Evolutionary conservation across 2,113 vertebrate genomes (phyloP), one percentile per base, ranked within the genome.

Genomic region (Hystrix cristata): DNA sequence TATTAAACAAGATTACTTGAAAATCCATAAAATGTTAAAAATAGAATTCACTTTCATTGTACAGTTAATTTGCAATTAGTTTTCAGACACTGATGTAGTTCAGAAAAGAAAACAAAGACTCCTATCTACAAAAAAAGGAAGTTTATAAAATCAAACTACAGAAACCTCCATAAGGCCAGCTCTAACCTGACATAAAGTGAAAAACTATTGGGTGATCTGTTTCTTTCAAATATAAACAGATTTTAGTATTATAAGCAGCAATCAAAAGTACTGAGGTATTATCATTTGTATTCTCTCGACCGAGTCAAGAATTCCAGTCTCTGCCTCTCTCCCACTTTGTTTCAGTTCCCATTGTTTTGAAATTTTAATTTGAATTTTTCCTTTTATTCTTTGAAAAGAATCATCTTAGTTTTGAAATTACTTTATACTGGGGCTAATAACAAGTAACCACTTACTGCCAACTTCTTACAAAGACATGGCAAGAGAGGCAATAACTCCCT

Each of bases 11-110:
- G 4, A 38, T 69, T 88, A 91, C 25, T 96, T 83, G 95, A 90
- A 93, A 93, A 82, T 67, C 60, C 46, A 83, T 79, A 71, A 76
- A 84, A 81, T 78, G 34, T 92, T 95, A 83, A 94, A 96, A 94
- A 79, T 87, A 76, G 7, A 83, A 94, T 74, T 93, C 59, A 84
- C 16, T 59, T 85, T 80, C 53, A 87, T 74, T 87, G 29, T 92
- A 79, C 78, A 83, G 53, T 86, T 46, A 65, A 90, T 1, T 21
- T 67, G 71, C 31, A 81, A 78, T 83, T 90, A 88, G 92, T 81
- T 94, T 91, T 96, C 64, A 95, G 94, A 67, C 21, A 92, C 59
- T 96, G 62, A 80, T 55, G 74, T 43, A 78, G 16, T 46, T 94
- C 53, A 71, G 19, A 57, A 90, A 80, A 89, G 38, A 95, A 81